Conservation (phyloP, 2,113 vertebrate genomes). For the Herpetotheres cachinnans region DNA sequence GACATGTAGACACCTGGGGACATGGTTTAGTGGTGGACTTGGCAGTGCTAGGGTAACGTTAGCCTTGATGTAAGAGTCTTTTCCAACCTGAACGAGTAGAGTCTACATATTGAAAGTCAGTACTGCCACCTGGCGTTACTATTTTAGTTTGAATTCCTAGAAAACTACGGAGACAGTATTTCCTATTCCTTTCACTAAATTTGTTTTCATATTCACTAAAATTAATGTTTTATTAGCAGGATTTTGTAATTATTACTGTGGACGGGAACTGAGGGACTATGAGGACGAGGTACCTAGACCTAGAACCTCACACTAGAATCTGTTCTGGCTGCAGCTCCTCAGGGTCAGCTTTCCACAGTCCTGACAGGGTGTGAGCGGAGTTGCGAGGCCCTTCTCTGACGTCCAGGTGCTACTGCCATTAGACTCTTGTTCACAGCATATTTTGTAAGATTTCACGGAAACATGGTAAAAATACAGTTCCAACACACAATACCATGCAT, state of each 20-base stretch:
- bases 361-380: fast-evolving
- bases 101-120: background rate
- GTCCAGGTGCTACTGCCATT: too few species aligned
- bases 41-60: too few species aligned
- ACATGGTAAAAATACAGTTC: background rate
- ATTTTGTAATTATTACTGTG: background rate
- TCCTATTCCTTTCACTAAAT: background rate
- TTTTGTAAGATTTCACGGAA: background rate
- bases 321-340: background rate
- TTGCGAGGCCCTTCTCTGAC: background rate
- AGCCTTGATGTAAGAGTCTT: too few species aligned
- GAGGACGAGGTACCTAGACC: background rate
- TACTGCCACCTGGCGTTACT: background rate
- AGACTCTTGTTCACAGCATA: fast-evolving
- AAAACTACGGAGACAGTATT: fast-evolving
- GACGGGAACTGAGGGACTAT: background rate
- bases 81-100: too few species aligned
- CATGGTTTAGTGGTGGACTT: too few species aligned
- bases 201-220: too few species aligned
- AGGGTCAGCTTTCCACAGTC: too few species aligned
- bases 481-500: too few species aligned
- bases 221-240: fast-evolving
- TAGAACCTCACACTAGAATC: fast-evolving
- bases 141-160: fast-evolving
- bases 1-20: too few species aligned